phyloP scores from a whole-genome alignment of 1,140 invertebrate species.

The Procambarus virginalis region DNA sequence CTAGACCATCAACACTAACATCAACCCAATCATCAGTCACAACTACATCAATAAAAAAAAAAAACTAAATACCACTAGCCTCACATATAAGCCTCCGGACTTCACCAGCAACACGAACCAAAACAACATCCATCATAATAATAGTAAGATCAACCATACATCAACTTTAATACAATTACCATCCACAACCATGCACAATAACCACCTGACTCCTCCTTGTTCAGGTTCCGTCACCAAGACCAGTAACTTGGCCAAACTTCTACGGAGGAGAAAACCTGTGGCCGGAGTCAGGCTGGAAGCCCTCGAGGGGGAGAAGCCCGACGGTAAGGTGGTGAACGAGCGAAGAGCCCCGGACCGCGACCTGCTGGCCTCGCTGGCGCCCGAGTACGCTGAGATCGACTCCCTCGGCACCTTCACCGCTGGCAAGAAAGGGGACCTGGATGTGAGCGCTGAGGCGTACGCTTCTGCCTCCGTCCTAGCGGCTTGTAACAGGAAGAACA shows the following conservation, averaged over 20 bases:
- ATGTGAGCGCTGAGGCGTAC: slow-evolving; percentile 65
- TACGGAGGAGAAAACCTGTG: slow-evolving; percentile 70
- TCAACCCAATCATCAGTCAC: too few relatives aligned
- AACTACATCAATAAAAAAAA: too few relatives aligned
- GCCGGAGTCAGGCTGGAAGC: slow-evolving; percentile 69
- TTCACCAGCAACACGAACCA: too few relatives aligned
- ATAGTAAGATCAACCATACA: background rate
- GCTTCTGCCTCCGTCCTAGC: slow-evolving; percentile 66
- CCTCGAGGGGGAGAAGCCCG: slow-evolving; percentile 51
- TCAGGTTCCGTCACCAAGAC: slow-evolving; percentile 70
- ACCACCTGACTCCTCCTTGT: background rate
- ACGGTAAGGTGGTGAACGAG: slow-evolving; percentile 25
- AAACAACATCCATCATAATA: background rate
- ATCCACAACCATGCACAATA: too few relatives aligned
- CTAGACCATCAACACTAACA: too few relatives aligned
- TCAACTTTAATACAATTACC: too few relatives aligned
- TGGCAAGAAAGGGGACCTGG: slow-evolving; percentile 56
- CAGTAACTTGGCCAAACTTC: slow-evolving; percentile 70
- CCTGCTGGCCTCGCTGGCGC: slow-evolving; percentile 65
- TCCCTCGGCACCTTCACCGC: slow-evolving; percentile 67
- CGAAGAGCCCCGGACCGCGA: slow-evolving; percentile 6
- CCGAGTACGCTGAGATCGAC: slow-evolving; percentile 70
- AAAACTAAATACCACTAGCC: too few relatives aligned
- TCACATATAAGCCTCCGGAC: too few relatives aligned
- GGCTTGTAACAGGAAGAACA: slow-evolving; percentile 58